A percentile compares a stretch with the other conserved stretches of the same genome.
Evolutionary conservation across 1,140 invertebrate genomes (phyloP).

Genomic region (Euglossa dilemma): DNA sequence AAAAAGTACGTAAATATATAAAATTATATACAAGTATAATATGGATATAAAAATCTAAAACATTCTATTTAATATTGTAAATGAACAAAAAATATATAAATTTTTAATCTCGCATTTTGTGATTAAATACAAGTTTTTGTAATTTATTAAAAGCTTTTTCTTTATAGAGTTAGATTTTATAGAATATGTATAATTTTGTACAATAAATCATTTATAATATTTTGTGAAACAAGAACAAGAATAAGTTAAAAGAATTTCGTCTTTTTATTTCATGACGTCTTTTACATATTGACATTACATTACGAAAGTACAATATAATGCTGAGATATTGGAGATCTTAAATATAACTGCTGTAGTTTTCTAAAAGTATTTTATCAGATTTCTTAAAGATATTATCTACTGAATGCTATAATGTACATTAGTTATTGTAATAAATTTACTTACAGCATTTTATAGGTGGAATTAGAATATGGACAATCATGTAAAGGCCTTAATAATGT

Average conservation of each 20-base stretch:
- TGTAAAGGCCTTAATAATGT: slow-evolving; percentile 61
- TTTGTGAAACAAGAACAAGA: slow-evolving; percentile 47
- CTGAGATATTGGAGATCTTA: slow-evolving; percentile 57
- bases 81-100: background rate
- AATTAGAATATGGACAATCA: slow-evolving; percentile 56
- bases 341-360: slow-evolving; percentile 53
- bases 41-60: background rate
- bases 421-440: slow-evolving; percentile 61
- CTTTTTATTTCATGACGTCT: slow-evolving; percentile 72
- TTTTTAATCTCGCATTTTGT: background rate
- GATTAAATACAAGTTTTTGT: background rate
- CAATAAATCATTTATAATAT: background rate
- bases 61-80: slow-evolving; percentile 5
- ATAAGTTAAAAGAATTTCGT: slow-evolving; percentile 69
- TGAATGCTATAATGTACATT: slow-evolving; percentile 69
- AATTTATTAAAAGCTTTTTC: slow-evolving; percentile 6
- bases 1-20: slow-evolving; percentile 61
- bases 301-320: slow-evolving; percentile 76
- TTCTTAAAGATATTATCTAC: slow-evolving; percentile 55
- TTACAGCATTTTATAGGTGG: slow-evolving; percentile 54
- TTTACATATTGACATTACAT: slow-evolving; percentile 74
- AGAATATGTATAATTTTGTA: background rate
- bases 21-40: slow-evolving; percentile 13
- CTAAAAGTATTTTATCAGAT: slow-evolving; percentile 51
- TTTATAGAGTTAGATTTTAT: background rate